Evolutionary conservation across 1,140 invertebrate species (phyloP).

Genomic region (Maniola jurtina): DNA sequence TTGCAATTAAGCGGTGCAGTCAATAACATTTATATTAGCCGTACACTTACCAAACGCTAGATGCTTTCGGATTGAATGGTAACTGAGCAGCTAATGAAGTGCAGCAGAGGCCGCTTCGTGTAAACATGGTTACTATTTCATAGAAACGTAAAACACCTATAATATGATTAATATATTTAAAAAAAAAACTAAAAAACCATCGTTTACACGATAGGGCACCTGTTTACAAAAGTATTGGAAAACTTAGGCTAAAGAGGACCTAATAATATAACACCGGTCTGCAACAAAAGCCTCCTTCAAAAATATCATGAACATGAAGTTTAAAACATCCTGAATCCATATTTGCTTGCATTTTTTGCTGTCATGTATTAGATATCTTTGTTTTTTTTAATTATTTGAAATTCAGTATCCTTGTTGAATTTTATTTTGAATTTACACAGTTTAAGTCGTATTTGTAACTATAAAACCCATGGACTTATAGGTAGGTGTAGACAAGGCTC

Average conservation of each 20-base stretch:
- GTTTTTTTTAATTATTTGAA: too few species aligned
- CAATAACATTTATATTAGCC: conserved; percentile 25
- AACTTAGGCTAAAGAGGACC: conserved; percentile 24
- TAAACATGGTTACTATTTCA: conserved; percentile 21
- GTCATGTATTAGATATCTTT: too few species aligned
- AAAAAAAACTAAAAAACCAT: conserved; percentile 17
- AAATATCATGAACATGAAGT: too few species aligned
- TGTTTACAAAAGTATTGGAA: conserved; percentile 23
- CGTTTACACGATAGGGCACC: conserved; percentile 23
- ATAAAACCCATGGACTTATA: too few species aligned
- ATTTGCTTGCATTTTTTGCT: too few species aligned
- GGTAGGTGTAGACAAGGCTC: too few species aligned
- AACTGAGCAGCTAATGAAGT: conserved; percentile 26
- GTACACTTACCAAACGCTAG: conserved; percentile 15
- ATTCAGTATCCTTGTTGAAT: too few species aligned
- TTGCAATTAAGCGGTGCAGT: conserved; percentile 8
- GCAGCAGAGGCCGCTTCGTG: conserved; percentile 16
- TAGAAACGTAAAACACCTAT: conserved; percentile 23
- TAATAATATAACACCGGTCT: conserved; percentile 13
- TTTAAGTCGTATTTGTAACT: too few species aligned
- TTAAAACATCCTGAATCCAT: too few species aligned
- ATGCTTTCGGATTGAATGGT: conserved; percentile 6
- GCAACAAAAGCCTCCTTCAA: too few species aligned
- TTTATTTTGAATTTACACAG: too few species aligned
- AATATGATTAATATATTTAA: conserved; percentile 13